Base-by-base conservation (phyloP, 2,113 vertebrate species). In the Zosterops pallidus region DNA sequence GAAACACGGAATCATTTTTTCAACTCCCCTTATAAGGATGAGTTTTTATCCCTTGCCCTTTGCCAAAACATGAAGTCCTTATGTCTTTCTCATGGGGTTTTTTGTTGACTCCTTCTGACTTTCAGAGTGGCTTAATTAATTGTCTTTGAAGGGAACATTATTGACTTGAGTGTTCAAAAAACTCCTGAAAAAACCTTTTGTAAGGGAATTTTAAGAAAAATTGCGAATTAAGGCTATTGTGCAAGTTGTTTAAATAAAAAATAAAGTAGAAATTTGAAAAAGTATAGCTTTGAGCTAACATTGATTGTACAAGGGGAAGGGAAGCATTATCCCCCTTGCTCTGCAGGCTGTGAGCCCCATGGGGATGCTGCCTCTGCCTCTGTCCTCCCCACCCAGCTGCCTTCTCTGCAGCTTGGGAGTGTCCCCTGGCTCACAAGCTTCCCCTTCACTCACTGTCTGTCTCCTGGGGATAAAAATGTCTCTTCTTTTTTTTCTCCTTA, bases 41-140 rank as follows among this genome's bases (percentile, higher is more conserved):
- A 50, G 47, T 62, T 95, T 74, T 96, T 83, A 83, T 89, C 86
- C n/a, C 22, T 81, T 86, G 57, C 20, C 39, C 55, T 96, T 92
- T 25, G 79, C 56, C 67, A 75, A 79, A 67, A 91, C 33, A 63
- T 39, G 37, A 65, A 75, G 47, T 87, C 72, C 67, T 49, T 79
- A 24, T 52, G 5, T 92, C 70, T 74, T 56, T 69, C 67, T 90
- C 69, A 28, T 20, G 12, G 52, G n/a, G 4, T 46, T 94, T 63
- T 86, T 93, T 90, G 19, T 91, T 93, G 77, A 82, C 33, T 84
- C 24, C 20, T 82, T 33, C n/a, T 91, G 24, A 44, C 35, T 79
- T 92, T 90, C 80, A 86, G 55, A 90, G 23, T 65, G 72, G 31
- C 41, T 87, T 89, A 79, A 94, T 94, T 95, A 86, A 53, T 86